Evolutionary conservation across 2,797 vertebrate genomes (phyloP), one percentile per base, ranked within the genome.

Genomic region (Sphaeramia orbicularis): DNA sequence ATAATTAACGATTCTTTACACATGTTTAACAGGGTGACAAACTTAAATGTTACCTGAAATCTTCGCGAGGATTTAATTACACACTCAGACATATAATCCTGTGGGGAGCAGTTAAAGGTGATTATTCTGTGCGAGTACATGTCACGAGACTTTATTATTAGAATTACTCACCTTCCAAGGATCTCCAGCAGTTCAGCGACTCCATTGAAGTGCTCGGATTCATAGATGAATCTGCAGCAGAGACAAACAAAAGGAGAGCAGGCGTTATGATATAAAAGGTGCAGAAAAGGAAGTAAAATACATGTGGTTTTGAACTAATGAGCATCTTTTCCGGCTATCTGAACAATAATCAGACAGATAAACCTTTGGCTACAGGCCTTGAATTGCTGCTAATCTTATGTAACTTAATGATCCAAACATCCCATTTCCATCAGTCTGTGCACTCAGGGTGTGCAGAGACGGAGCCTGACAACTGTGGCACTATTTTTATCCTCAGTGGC

Each of bases 161-260:
- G 30, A 11, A 51, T 14, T 0, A 51, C 92, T 90, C 88, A 98
- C 97, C 97, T 99, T 91, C 98, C 98, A 84, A 99, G 85, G 89
- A 99, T 99, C 92, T 99, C 98, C 50, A 99, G 94, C 45, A 99
- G 94, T 87, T 99, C 97, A 80, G 97, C 96, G 37, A 99, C 96
- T 79, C 97, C 98, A 65, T 99, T 99, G 88, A 99, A 99, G 90
- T 96, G 98, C 56, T 99, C 97, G 0, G 96, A 99, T 95, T 99
- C 98, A 89, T 98, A 99, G 87, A 99, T 97, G 94, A 97, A 99
- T 94, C 98, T 99, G 81, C 74, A 74, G 59, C 15, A 52, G 27
- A 16, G 47, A 81, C 66, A 80, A 47, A 57, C 16, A 44, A 36
- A 52, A 8, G 11, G 37, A 35, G 16, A 3, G 47, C 27, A 38